Base-by-base conservation (phyloP, 2,888 invertebrate genomes). In the Nemotelus pantherinus region DNA sequence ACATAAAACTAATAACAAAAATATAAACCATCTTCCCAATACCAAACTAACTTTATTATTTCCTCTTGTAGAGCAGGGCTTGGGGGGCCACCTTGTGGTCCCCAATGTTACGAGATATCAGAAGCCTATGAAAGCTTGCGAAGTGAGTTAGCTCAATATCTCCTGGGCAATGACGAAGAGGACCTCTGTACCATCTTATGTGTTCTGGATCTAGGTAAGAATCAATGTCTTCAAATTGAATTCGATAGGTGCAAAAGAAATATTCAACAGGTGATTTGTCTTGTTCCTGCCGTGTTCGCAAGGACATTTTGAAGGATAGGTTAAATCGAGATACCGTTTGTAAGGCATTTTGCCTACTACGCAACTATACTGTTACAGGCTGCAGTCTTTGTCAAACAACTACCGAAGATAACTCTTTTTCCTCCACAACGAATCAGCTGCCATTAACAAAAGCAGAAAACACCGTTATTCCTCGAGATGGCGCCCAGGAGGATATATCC, bases 121-220 rank as follows among this genome's bases (percentile, higher is more conserved):
- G 64, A 76, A 43, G 25, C 25, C 10, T 63, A 50, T 41, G 76
- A 64, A 48, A 45, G 45, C 5, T 25, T n/a, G 45, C 65, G 39
- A 67, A 41, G 65, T n/a, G 50, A 58, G 10, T 2, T 45, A 3
- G 82, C 81, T 55, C 77, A 80, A 71, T 75, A 76, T 67, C 79
- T 83, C 57, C 80, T 82, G 77, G 80, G 80, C 70, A 77, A 81
- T 64, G 81, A 82, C 72, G 77, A 80, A 71, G 47, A 80, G 41
- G 86, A 85, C 70, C 90, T 91, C 77, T 92, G 92, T 82, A 89
- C 90, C 0, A 86, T 90, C 53, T 88, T 92, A 75, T 92, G 92
- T 85, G 85, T 86, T 76, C 90, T 91, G 83, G 87, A 88, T 78
- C 85, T 92, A 65, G 93, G 90, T 87, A 83, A 48, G 25, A 25